phyloP scores from a whole-genome alignment of 1,140 invertebrate species.

The Nephila pilipes region DNA sequence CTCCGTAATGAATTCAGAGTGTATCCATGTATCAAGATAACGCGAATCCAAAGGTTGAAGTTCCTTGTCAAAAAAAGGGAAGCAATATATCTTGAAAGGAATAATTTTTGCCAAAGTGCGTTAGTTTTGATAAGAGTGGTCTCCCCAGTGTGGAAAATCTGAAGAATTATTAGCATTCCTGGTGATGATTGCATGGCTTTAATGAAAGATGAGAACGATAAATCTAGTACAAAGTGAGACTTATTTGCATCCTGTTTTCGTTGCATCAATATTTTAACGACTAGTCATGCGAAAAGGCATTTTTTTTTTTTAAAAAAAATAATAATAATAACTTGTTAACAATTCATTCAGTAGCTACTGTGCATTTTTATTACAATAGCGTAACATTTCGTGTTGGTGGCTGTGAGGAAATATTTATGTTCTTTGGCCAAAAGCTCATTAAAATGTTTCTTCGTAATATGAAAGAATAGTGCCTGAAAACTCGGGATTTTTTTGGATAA shows the following conservation, averaged over 20 bases:
- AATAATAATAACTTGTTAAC: too few relatives aligned
- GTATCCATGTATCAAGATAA: conserved; percentile 9
- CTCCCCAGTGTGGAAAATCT: neutral
- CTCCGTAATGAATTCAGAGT: neutral
- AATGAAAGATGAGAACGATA: neutral
- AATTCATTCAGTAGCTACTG: too few relatives aligned
- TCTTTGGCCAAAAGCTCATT: too few relatives aligned
- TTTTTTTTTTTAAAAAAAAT: too few relatives aligned
- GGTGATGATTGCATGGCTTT: neutral
- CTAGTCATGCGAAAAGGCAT: too few relatives aligned
- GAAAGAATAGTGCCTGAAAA: too few relatives aligned
- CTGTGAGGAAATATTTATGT: too few relatives aligned
- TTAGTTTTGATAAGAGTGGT: neutral
- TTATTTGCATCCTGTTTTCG: neutral
- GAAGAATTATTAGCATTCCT: neutral
- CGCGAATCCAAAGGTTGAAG: neutral
- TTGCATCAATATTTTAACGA: neutral
- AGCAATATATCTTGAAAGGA: neutral
- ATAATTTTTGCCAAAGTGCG: conserved; percentile 14
- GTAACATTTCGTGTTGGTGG: too few relatives aligned
- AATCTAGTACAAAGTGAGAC: neutral
- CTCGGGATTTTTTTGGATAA: too few relatives aligned
- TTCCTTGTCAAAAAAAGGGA: conserved; percentile 29
- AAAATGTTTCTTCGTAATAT: too few relatives aligned
- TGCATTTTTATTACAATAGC: too few relatives aligned